Evolutionary conservation across 2,113 vertebrate genomes (phyloP).

Genomic region (Tachysurus fulvidraco): DNA sequence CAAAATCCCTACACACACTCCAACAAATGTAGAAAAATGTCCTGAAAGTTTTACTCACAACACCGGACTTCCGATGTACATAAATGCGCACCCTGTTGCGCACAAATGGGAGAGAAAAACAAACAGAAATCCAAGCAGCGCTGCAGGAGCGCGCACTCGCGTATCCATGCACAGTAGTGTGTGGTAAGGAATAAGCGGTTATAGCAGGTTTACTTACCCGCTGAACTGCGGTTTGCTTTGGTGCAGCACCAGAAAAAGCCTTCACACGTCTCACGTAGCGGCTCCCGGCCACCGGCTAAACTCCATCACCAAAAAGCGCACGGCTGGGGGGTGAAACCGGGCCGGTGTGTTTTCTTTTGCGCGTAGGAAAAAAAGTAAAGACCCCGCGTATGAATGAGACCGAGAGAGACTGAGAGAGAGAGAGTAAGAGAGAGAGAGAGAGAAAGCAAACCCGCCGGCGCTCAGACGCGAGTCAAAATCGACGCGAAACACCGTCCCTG

Average conservation of each 20-base stretch:
- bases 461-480: neutral
- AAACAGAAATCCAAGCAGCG: neutral
- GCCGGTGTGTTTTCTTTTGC: neutral
- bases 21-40: neutral
- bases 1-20: constrained; percentile 1
- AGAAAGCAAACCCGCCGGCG: constrained; percentile 12
- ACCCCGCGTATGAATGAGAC: constrained; percentile 38
- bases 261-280: constrained; percentile 15
- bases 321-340: neutral
- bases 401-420: constrained; percentile 39
- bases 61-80: neutral
- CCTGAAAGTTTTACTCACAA: neutral
- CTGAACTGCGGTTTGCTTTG: constrained; percentile 12
- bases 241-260: constrained; percentile 15
- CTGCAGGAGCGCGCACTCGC: neutral
- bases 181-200: neutral
- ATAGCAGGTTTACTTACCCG: constrained; percentile 15
- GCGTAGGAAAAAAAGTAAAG: neutral
- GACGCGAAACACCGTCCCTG: neutral
- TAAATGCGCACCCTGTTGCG: constrained; percentile 9
- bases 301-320: constrained; percentile 36
- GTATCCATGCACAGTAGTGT: neutral
- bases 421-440: constrained; percentile 8
- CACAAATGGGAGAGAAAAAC: neutral
- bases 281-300: neutral